These are phyloP conservation scores for Tenthredo scrophulariae DNA, from an alignment of 2,888 invertebrate species.

Conservation along the genomic window DNA sequence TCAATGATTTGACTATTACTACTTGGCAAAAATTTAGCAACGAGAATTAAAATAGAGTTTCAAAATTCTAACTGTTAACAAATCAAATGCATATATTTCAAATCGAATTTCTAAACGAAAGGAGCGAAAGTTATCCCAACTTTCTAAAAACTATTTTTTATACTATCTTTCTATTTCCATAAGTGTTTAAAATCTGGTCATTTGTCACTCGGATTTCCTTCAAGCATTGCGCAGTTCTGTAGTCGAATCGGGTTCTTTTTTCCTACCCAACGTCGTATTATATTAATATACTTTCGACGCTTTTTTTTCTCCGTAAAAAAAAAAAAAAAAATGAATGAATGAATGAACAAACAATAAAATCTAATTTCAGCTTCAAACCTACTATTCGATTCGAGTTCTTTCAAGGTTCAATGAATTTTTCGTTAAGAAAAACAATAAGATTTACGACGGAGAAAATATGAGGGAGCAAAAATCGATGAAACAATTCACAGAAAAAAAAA, in stretches of 20 bases:
- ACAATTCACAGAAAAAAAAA: not conserved
- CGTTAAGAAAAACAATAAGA: too few species aligned
- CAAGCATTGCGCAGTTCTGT: constrained; percentile 14
- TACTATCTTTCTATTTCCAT: not conserved
- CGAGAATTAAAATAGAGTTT: not conserved
- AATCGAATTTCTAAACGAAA: not conserved
- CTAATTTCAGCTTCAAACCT: not conserved
- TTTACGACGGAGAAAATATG: too few species aligned
- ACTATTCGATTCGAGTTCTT: not conserved
- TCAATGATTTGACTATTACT: not conserved
- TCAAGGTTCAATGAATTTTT: not conserved
- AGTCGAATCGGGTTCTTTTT: constrained; percentile 6
- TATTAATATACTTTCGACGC: not conserved
- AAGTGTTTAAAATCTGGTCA: constrained; percentile 11
- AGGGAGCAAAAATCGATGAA: too few species aligned
- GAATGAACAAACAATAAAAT: not conserved
- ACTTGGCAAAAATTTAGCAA: not conserved
- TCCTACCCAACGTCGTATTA: constrained; percentile 28
- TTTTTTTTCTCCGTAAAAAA: not conserved
- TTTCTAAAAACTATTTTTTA: not conserved
- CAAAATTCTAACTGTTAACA: not conserved
- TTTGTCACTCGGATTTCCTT: constrained; percentile 36
- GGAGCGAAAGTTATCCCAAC: not conserved
- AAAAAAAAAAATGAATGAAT: not conserved
- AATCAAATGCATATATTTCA: not conserved